These are phyloP conservation scores for Phyllotreta cruciferae DNA, from an alignment of 2,888 invertebrate genomes.

Conservation along the genomic window DNA sequence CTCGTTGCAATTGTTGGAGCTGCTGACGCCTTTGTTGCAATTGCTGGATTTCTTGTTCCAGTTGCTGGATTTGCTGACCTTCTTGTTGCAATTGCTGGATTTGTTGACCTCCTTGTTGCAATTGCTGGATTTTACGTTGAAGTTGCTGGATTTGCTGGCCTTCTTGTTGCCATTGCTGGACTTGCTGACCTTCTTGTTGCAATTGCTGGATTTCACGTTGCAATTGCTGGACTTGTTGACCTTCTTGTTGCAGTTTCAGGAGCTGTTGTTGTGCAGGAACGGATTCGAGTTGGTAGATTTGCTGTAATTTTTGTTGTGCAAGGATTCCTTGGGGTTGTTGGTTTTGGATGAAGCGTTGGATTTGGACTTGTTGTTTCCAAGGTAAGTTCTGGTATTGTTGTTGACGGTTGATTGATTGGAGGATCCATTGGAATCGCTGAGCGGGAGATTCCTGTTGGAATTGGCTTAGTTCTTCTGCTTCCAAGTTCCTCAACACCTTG, in stretches of 20 bases:
- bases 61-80: too few species aligned
- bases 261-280: constrained; percentile 5
- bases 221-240: background rate
- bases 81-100: too few species aligned
- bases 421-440: constrained; percentile 1
- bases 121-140: too few species aligned
- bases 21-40: too few species aligned
- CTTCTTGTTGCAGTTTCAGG: background rate
- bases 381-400: background rate
- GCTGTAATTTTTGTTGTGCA: too few species aligned
- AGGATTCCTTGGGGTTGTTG: background rate
- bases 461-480: background rate
- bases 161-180: too few species aligned
- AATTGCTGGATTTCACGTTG: too few species aligned
- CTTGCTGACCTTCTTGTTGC: too few species aligned
- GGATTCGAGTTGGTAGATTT: background rate
- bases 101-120: too few species aligned
- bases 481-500: background rate
- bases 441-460: constrained; percentile 1
- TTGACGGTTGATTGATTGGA: background rate
- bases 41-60: too few species aligned
- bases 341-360: background rate
- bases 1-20: too few species aligned
- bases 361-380: background rate
- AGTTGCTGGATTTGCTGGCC: too few species aligned